These are phyloP conservation scores for Papilio gigon DNA, from an alignment of 2,888 invertebrate species.

Conservation along the genomic window DNA sequence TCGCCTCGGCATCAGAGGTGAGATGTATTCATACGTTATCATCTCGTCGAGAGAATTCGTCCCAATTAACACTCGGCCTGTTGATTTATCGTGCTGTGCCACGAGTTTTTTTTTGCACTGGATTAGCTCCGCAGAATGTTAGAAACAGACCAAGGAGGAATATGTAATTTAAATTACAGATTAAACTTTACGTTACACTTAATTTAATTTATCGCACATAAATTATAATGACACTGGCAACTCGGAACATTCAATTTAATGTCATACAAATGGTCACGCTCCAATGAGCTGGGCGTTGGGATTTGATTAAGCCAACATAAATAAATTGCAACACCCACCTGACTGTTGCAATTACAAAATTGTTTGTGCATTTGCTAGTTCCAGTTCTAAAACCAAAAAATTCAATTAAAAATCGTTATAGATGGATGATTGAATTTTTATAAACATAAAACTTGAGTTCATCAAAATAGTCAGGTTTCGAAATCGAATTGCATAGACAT, in stretches of 20 bases:
- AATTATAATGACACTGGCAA: conserved; percentile 17
- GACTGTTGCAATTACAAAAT: not conserved
- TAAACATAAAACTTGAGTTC: too few relatives aligned
- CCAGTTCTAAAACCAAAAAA: too few relatives aligned
- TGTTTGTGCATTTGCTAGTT: not conserved
- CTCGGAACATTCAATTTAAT: conserved; percentile 6
- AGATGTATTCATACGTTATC: conserved; percentile 55
- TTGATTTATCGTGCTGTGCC: conserved; percentile 72
- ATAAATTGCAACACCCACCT: conserved; percentile 8
- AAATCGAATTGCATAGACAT: not conserved
- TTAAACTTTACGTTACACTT: conserved; percentile 33
- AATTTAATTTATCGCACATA: conserved; percentile 8
- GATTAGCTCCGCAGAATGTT: conserved; percentile 67
- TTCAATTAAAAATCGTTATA: too few relatives aligned
- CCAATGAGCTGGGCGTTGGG: conserved; percentile 2
- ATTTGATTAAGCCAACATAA: conserved; percentile 7
- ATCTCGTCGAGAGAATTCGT: conserved; percentile 67
- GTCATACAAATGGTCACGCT: conserved; percentile 8
- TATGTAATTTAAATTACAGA: conserved; percentile 47
- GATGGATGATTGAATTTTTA: too few relatives aligned
- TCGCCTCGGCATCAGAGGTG: conserved; percentile 33
- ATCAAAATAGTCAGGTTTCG: too few relatives aligned
- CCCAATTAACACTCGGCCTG: conserved; percentile 77
- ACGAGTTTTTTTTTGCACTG: conserved; percentile 70
- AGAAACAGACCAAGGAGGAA: conserved; percentile 56